These are phyloP conservation scores for Metallyticus violacea DNA, from an alignment of 2,888 invertebrate genomes.

Conservation along the genomic window DNA sequence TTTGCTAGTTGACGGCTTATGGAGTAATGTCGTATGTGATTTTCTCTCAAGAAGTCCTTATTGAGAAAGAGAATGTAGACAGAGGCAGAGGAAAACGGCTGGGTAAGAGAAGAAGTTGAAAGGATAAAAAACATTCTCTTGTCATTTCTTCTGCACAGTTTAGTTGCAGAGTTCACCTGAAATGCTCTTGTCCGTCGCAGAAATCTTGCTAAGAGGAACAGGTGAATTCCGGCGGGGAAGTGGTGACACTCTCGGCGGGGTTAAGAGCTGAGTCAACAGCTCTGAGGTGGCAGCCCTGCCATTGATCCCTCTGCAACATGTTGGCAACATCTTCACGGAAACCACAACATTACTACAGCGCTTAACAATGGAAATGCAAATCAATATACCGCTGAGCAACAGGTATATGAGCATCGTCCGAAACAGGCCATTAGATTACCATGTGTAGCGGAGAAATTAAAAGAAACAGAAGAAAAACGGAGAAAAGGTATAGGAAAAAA, in stretches of 20 bases:
- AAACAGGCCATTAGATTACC: neutral
- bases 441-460: neutral
- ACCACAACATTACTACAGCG: neutral
- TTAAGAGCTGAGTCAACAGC: neutral
- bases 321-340: neutral
- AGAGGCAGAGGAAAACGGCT: too few species aligned
- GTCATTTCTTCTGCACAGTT: too few species aligned
- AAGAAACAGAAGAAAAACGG: neutral
- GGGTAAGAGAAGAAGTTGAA: too few species aligned
- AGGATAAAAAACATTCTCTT: too few species aligned
- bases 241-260: neutral
- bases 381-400: neutral
- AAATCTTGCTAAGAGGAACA: neutral
- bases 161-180: neutral
- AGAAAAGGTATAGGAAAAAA: neutral
- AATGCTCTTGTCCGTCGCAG: neutral
- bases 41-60: too few species aligned
- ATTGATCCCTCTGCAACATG: neutral
- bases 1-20: too few species aligned
- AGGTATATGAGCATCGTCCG: neutral
- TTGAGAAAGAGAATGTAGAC: too few species aligned
- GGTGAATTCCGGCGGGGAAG: neutral
- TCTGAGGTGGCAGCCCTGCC: neutral
- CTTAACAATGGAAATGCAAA: neutral
- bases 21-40: too few species aligned